These are phyloP conservation scores for Phaetusa simplex DNA, from an alignment of 2,113 vertebrate species.

Conservation along the genomic window DNA sequence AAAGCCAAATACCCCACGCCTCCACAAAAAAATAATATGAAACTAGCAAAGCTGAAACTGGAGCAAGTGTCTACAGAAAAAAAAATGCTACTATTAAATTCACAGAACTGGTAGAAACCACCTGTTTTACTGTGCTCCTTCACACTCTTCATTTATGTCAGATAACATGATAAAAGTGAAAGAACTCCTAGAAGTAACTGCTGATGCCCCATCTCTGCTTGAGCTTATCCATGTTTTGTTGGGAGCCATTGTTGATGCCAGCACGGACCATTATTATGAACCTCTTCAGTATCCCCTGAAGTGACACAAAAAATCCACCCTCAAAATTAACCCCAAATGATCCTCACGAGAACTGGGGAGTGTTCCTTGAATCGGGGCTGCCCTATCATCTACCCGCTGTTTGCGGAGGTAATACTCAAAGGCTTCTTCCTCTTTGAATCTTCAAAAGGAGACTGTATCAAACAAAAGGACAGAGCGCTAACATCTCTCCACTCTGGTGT, in stretches of 20 bases:
- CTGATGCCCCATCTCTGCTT: constrained; percentile 32
- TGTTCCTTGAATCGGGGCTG: background rate
- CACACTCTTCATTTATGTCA: background rate
- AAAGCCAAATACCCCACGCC: background rate
- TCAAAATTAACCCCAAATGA: constrained; percentile 28
- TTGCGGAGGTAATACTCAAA: background rate
- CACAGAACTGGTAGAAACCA: background rate
- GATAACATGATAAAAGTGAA: background rate
- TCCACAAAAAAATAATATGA: background rate
- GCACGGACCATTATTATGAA: background rate
- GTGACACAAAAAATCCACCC: constrained; percentile 3
- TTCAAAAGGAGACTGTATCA: constrained; percentile 8
- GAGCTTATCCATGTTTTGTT: constrained; percentile 17
- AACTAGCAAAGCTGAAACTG: background rate
- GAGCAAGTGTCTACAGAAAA: background rate
- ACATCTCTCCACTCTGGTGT: background rate
- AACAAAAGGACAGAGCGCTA: background rate
- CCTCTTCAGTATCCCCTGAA: background rate
- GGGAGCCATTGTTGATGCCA: constrained; percentile 13
- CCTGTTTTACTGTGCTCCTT: background rate
- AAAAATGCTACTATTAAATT: background rate
- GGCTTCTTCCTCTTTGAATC: background rate
- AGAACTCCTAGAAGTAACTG: background rate
- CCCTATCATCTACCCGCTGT: background rate
- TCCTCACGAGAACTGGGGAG: background rate